A percentile compares a stretch with the other conserved stretches of the same genome.
Evolutionary conservation across 1,140 invertebrate species (phyloP).

Genomic region (Neotoxoptera formosana): DNA sequence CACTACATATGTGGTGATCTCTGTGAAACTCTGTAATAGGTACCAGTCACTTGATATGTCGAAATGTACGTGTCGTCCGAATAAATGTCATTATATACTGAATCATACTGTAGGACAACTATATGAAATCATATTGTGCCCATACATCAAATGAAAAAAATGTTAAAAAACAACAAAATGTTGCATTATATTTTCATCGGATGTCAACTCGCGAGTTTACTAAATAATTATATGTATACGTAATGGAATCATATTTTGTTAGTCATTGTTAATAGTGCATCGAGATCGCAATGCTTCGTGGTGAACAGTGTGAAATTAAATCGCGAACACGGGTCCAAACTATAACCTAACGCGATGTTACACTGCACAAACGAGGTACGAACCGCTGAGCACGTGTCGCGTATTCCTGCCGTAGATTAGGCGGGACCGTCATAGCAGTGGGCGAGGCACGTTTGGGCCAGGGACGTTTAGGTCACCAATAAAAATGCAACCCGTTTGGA

Average conservation of each 20-base stretch:
- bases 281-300: not conserved
- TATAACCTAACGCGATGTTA: not conserved
- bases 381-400: too few species aligned
- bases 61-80: too few species aligned
- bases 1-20: rapidly evolving
- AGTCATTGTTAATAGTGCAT: not conserved
- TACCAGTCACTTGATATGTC: too few species aligned
- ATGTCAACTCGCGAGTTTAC: not conserved
- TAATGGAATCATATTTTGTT: not conserved
- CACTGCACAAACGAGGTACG: not conserved
- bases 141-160: too few species aligned
- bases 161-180: not conserved
- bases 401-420: not conserved
- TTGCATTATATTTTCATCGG: not conserved
- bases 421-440: too few species aligned
- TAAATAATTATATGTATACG: not conserved
- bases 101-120: too few species aligned
- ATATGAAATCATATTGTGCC: too few species aligned
- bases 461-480: too few species aligned
- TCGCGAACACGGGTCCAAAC: not conserved
- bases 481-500: too few species aligned
- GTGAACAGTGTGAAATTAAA: not conserved
- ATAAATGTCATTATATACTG: too few species aligned
- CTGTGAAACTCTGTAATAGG: too few species aligned
- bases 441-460: too few species aligned